A percentile compares a stretch with the other conserved stretches of the same genome.
Conservation (phyloP, 1,140 invertebrate species). For the Habropoda laboriosa region DNA sequence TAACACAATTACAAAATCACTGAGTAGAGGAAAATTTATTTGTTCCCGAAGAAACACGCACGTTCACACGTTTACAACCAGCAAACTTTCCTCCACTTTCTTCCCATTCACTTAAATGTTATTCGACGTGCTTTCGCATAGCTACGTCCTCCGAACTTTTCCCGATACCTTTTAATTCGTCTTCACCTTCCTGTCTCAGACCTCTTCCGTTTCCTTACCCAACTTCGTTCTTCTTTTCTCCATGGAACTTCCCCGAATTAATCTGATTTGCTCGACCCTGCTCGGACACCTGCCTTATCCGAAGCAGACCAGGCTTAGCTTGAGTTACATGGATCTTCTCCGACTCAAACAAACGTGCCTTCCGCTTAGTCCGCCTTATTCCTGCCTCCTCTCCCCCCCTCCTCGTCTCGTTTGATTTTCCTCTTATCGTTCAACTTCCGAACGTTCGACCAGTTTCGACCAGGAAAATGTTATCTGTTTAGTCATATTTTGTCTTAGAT, state of each 20-base stretch:
- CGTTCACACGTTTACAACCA: not conserved
- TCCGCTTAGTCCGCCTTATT: not conserved
- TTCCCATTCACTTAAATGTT: slow-evolving; percentile 19
- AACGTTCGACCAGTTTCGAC: not conserved
- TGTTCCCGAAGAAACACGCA: not conserved
- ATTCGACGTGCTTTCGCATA: not conserved
- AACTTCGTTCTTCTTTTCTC: not conserved
- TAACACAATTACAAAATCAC: not conserved
- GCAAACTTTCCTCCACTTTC: not conserved
- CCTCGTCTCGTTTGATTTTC: not conserved
- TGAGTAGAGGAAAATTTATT: not conserved
- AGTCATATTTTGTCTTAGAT: too few relatives aligned
- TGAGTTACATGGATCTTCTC: not conserved
- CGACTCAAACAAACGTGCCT: not conserved
- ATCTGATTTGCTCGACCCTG: slow-evolving; percentile 10
- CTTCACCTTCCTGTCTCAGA: not conserved
- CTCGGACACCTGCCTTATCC: slow-evolving; percentile 16
- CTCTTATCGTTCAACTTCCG: not conserved
- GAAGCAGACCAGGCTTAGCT: not conserved
- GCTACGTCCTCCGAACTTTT: not conserved
- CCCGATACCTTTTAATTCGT: slow-evolving; percentile 29
- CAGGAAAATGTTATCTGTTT: too few relatives aligned
- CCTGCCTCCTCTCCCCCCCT: not conserved
- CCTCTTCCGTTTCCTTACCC: not conserved
- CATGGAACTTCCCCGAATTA: slow-evolving; percentile 10